Percentiles rank a stretch among this genome's conserved stretches.
These are phyloP conservation scores for Orchestes rusci DNA, from an alignment of 2,888 invertebrate genomes.

Conservation along the genomic window DNA sequence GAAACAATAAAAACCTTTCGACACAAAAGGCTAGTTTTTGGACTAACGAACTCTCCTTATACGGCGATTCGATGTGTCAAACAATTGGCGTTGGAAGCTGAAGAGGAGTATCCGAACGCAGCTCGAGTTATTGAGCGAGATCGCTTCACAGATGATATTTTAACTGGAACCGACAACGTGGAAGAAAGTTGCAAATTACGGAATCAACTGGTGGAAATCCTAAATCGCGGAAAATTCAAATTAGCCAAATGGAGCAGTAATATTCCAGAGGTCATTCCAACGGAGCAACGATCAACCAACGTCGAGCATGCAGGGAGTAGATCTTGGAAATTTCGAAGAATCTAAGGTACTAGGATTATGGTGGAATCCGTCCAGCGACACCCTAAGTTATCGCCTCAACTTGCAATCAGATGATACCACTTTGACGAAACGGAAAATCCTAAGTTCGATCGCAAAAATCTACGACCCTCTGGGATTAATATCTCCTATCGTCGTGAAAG, in stretches of 20 bases:
- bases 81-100: not conserved
- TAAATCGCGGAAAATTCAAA: not conserved
- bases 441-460: not conserved
- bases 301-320: not conserved
- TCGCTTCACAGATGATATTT: not conserved
- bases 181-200: not conserved
- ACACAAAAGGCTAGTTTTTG: not conserved
- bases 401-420: not conserved
- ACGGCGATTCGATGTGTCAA: not conserved
- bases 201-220: not conserved
- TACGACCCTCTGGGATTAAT: constrained; percentile 1
- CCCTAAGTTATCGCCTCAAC: not conserved
- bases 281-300: not conserved
- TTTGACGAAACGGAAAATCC: not conserved
- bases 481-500: not conserved
- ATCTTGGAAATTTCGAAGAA: not conserved
- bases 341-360: not conserved
- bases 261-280: not conserved
- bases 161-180: not conserved
- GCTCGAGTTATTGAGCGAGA: too few relatives aligned
- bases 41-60: not conserved
- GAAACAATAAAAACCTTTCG: not conserved
- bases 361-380: too few relatives aligned
- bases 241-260: not conserved
- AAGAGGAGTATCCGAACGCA: too few relatives aligned